Base-by-base conservation (phyloP, 2,888 invertebrate genomes). In the Cacoxenus indagator region DNA sequence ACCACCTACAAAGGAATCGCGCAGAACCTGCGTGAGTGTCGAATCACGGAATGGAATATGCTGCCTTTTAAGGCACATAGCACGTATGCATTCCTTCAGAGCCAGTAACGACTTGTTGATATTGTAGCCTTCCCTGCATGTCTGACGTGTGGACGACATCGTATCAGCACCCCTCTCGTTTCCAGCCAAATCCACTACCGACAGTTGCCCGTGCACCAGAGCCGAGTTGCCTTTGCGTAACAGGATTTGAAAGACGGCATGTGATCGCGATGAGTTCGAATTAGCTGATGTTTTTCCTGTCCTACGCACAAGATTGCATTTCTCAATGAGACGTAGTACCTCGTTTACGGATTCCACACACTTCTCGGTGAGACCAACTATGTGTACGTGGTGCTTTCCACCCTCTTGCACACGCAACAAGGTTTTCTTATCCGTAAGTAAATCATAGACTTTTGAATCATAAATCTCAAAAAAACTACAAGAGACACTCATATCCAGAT, bases 401-500 rank as follows among this genome's bases (percentile, higher is more conserved):
- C 99, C 99, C 89, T 99, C 99, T 68, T 99, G 88, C 64, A 99
- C 97, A 64, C 98, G 91, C 54, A 99, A 90, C 87, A 98, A 67
- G 1, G 69, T 97, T 72, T 95, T 93, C 88, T 99, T 98, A 81
- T 96, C 94, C 77, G 96, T 96, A 68, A 96, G 89, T 64, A 96
- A 89, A 89, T 96, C 96, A 86, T 95, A 96, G 68, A 96, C 92
- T 91, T 92, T 82, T 2, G 76, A 97, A 82, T 98, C 98, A 89
- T 99, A 99, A 81, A 99, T 98, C 90, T 99, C 99, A 89, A 99
- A 99, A 90, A 99, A 99, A 84, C 97, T 97, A 65, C 98, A 95
- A 64, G 95, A 94, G 3, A 98, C 96, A 67, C 93, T 91, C 75
- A 99, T 91, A 88, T 95, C 94, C 79, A 95, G 90, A 67, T 93